phyloP scores from a whole-genome alignment of 2,113 vertebrate species.

The Todiramphus chloris region DNA sequence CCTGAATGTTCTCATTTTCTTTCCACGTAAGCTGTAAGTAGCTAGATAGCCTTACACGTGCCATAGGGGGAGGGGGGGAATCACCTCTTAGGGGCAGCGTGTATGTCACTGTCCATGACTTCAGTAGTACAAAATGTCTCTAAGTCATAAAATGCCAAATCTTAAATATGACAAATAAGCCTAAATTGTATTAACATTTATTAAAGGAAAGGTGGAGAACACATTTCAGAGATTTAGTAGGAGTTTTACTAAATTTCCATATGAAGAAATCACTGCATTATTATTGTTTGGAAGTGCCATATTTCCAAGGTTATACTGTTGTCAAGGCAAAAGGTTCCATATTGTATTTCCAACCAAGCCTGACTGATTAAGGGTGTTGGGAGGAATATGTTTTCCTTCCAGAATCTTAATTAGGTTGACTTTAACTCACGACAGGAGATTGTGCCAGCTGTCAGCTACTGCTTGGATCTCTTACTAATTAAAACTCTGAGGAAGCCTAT shows the following conservation, averaged over 20 bases:
- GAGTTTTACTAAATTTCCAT: conserved; percentile 19
- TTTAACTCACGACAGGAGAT: conserved; percentile 85
- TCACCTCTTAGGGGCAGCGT: not conserved
- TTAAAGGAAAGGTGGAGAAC: conserved; percentile 27
- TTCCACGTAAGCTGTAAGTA: not conserved
- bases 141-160: conserved; percentile 9
- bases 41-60: not conserved
- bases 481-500: conserved; percentile 82
- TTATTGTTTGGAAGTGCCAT: conserved; percentile 24
- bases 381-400: conserved; percentile 78
- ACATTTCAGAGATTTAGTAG: not conserved
- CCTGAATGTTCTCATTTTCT: not conserved
- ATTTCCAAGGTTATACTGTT: conserved; percentile 79
- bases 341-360: conserved; percentile 77
- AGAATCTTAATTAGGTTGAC: conserved; percentile 92
- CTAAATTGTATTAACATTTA: conserved; percentile 33
- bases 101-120: not conserved
- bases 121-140: not conserved
- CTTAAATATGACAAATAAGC: conserved; percentile 8
- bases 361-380: conserved; percentile 83
- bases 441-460: conserved; percentile 87
- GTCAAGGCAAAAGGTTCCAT: conserved; percentile 77
- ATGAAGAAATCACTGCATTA: not conserved
- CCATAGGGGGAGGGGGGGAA: not conserved
- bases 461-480: conserved; percentile 87